Evolutionary conservation across 2,797 vertebrate genomes (phyloP).

Genomic region (Steatocranus sp.): DNA sequence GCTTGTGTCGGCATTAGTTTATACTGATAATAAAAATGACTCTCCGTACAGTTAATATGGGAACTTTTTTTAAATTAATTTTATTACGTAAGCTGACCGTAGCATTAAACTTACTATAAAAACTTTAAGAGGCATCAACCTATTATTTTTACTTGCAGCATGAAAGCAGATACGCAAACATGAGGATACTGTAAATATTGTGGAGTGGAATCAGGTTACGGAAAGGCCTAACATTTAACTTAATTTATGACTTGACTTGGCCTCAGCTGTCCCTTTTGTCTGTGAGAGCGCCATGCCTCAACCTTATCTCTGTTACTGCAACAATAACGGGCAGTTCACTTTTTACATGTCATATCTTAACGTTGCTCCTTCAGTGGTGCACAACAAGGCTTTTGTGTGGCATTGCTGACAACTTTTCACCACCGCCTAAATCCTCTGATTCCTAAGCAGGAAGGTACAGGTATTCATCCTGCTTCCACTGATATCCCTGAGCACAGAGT

Average conservation of each 20-base stretch:
- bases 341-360: neutral
- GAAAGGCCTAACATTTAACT: neutral
- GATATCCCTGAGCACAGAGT: slow-evolving; percentile 35
- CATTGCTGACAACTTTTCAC: slow-evolving; percentile 66
- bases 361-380: slow-evolving; percentile 5
- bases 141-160: neutral
- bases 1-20: neutral
- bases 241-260: neutral
- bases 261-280: neutral
- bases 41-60: neutral
- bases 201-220: neutral
- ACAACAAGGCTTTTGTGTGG: slow-evolving; percentile 50
- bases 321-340: neutral
- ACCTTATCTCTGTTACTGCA: neutral
- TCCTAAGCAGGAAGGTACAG: slow-evolving; percentile 62
- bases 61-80: no score
- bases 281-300: neutral
- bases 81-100: neutral
- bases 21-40: neutral
- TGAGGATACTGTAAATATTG: neutral
- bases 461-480: slow-evolving; percentile 50
- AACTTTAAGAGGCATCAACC: neutral
- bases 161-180: neutral
- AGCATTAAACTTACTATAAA: neutral
- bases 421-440: slow-evolving; percentile 62